Conservation (phyloP, 2,888 invertebrate species). For the Pachydiplax longipennis region DNA sequence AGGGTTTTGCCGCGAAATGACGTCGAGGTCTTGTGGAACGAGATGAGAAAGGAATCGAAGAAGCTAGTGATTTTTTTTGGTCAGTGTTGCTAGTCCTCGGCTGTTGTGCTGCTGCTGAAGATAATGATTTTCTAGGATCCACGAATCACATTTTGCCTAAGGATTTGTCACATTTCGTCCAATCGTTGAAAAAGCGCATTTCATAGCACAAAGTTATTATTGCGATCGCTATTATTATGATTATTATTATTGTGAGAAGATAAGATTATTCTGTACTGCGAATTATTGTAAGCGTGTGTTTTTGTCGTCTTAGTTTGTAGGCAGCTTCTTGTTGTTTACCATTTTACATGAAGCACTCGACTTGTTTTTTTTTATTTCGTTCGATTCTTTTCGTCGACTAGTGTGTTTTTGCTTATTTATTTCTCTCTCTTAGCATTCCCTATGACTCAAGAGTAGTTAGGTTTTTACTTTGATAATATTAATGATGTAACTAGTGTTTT, state of each 20-base stretch:
- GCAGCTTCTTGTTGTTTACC: conserved; percentile 49
- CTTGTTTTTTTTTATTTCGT: conserved; percentile 47
- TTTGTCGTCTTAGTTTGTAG: conserved; percentile 48
- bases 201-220: conserved; percentile 48
- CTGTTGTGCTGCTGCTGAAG: conserved; percentile 27
- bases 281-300: conserved; percentile 47
- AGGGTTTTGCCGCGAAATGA: conserved; percentile 16
- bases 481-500: conserved; percentile 34
- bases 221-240: conserved; percentile 47
- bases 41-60: background rate
- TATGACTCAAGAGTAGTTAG: conserved; percentile 36
- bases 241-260: conserved; percentile 11
- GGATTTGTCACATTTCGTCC: conserved; percentile 47
- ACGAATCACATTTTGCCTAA: conserved; percentile 48
- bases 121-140: conserved; percentile 13
- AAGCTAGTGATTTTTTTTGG: conserved; percentile 20
- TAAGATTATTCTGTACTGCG: conserved; percentile 45
- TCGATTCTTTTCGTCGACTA: conserved; percentile 47
- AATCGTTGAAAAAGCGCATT: conserved; percentile 46
- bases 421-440: conserved; percentile 35
- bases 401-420: conserved; percentile 48
- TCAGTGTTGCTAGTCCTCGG: conserved; percentile 48
- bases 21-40: conserved; percentile 22
- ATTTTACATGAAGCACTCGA: conserved; percentile 46
- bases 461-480: conserved; percentile 41